Evolutionary conservation across 23 tunicate genomes (phyloP), one percentile per base, ranked within the genome.

Genomic region (Halocynthia roretzi): DNA sequence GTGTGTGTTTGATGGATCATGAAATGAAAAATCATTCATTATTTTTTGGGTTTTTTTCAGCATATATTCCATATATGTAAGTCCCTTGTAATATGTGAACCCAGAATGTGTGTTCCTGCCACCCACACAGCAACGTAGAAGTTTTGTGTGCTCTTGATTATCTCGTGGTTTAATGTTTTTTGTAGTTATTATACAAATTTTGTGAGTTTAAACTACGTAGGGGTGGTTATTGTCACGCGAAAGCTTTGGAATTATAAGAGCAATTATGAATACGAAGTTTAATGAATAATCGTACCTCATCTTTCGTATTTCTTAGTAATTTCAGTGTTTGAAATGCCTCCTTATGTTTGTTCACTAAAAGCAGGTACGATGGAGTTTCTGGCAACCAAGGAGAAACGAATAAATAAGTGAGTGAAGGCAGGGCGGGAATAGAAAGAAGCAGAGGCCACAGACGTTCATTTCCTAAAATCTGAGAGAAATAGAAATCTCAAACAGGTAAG

Each of bases 291-390:
- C 44, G 44, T 31, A 31, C 44, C 44, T 31, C 44, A 31, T 31
- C 44, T 31, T 31, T 31, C 44, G 75, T 49, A 6, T 50, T 5
- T 64, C 97, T 63, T 10, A 92, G 71, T 53, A 78, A 82, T 57
- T 66, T 62, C 50, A 92, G 78, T 52, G 86, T 83, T 9, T 23
- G 8, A 10, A 81, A 23, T 18, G 98, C 98, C 54, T 62, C 55
- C 48, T 71, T 68, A 52, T 61, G 71, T 12, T 79, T 86, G 17
- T 85, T 85, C 40, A 62, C 60, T 17, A 76, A 56, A 50, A 92
- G 61, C 14, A 91, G 82, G 67, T 82, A 82, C 14, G 84, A 81
- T 5, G 97, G 97, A 11, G 97, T 80, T 54, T 91, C 91, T 53
- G 97, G 97, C 17, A 91, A 68, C 86, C 86, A 91, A 48, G 80